Percentiles rank a stretch among this genome's conserved stretches.
Conservation (phyloP, 2,797 vertebrate species). For the Leuciscus waleckii region DNA sequence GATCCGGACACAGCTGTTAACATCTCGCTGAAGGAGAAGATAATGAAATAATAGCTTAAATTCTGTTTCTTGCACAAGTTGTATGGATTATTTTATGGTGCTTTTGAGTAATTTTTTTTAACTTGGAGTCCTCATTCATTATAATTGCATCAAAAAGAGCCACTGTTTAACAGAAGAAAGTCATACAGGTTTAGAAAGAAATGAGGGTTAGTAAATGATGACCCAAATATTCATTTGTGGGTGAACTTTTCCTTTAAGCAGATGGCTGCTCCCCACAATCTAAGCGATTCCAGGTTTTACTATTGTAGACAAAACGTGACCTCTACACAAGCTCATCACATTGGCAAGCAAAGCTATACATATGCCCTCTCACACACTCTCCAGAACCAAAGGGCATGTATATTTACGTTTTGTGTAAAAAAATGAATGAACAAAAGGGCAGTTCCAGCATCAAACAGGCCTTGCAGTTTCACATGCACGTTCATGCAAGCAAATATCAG, state of each 20-base stretch:
- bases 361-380: slow-evolving; percentile 42
- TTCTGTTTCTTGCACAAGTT: background rate
- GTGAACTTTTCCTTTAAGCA: background rate
- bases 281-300: background rate
- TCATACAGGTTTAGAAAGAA: background rate
- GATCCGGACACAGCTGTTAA: background rate
- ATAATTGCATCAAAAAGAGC: background rate
- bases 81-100: background rate
- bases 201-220: background rate
- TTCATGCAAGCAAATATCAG: slow-evolving; percentile 60
- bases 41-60: background rate
- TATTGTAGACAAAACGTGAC: slow-evolving; percentile 5
- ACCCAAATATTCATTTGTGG: background rate
- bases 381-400: slow-evolving; percentile 51
- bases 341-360: slow-evolving; percentile 28
- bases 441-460: slow-evolving; percentile 57
- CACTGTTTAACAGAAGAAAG: background rate
- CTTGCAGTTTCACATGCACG: slow-evolving; percentile 44
- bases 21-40: background rate
- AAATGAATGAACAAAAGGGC: slow-evolving; percentile 58
- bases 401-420: slow-evolving; percentile 50
- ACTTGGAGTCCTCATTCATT: background rate
- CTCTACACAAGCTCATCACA: slow-evolving; percentile 22
- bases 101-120: background rate
- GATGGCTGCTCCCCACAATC: background rate